phyloP scores from a whole-genome alignment of 1,140 invertebrate species.

The Ostrea edulis region DNA sequence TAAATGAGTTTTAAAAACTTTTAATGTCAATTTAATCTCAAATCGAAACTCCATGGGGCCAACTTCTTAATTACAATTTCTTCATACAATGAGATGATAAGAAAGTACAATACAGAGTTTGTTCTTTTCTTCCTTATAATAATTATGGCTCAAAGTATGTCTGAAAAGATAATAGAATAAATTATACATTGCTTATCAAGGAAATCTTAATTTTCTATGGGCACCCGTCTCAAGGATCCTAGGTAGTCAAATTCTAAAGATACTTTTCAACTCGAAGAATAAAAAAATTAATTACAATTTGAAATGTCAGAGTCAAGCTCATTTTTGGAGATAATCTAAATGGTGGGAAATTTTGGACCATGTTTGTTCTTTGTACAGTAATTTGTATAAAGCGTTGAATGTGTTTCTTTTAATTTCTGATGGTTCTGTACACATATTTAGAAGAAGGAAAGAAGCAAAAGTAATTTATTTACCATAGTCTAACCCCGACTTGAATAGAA shows the following conservation, averaged over 20 bases:
- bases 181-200: slow-evolving; percentile 9
- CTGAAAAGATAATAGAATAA: slow-evolving; percentile 42
- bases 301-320: slow-evolving; percentile 45
- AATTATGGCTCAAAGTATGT: slow-evolving; percentile 33
- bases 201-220: slow-evolving; percentile 42
- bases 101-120: slow-evolving; percentile 12
- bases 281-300: slow-evolving; percentile 54
- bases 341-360: slow-evolving; percentile 50
- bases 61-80: slow-evolving; percentile 40
- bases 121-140: neutral
- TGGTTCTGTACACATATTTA: slow-evolving; percentile 52
- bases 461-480: slow-evolving; percentile 46
- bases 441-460: slow-evolving; percentile 40
- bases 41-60: slow-evolving; percentile 40
- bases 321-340: slow-evolving; percentile 37
- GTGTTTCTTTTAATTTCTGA: slow-evolving; percentile 48
- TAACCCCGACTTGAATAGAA: slow-evolving; percentile 23
- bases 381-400: slow-evolving; percentile 51
- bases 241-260: slow-evolving; percentile 26
- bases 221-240: slow-evolving; percentile 29
- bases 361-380: slow-evolving; percentile 46
- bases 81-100: slow-evolving; percentile 41
- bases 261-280: slow-evolving; percentile 9
- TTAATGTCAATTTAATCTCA: slow-evolving; percentile 42
- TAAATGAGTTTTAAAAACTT: slow-evolving; percentile 36